phyloP scores from a whole-genome alignment of 2,888 invertebrate genomes.

The Kryphioiulus occultus region DNA sequence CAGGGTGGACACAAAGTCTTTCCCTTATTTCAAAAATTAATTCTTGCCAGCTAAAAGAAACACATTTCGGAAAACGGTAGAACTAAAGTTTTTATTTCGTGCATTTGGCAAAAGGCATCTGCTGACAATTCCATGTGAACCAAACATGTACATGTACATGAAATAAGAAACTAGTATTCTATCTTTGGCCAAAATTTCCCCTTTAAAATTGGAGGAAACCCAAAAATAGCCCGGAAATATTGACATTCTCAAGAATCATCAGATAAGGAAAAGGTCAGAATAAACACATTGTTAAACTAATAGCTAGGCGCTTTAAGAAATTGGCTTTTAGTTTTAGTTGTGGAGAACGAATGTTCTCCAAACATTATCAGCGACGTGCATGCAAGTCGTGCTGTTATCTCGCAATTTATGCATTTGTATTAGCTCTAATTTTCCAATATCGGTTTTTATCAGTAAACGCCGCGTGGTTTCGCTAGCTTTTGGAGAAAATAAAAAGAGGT shows the following conservation, averaged over 20 bases:
- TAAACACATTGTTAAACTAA: not conserved
- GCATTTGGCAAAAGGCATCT: too few relatives aligned
- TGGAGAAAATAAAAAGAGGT: not conserved
- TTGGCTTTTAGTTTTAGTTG: not conserved
- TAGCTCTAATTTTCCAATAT: slow-evolving; percentile 20
- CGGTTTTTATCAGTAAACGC: slow-evolving; percentile 33
- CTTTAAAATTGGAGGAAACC: not conserved
- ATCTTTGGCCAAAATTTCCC: not conserved
- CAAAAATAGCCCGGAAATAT: not conserved
- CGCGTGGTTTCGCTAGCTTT: slow-evolving; percentile 6
- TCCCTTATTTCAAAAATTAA: too few relatives aligned
- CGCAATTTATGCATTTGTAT: slow-evolving; percentile 21
- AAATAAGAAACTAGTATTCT: too few relatives aligned
- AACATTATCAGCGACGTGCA: slow-evolving; percentile 21
- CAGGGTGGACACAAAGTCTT: too few relatives aligned
- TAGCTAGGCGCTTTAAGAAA: not conserved
- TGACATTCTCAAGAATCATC: slow-evolving; percentile 1
- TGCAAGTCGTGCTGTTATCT: not conserved
- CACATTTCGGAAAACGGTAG: too few relatives aligned
- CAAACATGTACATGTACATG: too few relatives aligned
- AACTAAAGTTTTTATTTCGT: too few relatives aligned
- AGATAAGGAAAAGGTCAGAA: slow-evolving; percentile 25
- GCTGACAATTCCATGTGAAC: too few relatives aligned
- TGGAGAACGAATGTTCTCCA: not conserved
- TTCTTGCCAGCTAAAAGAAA: too few relatives aligned